Percentiles rank a stretch among this genome's conserved stretches.
These are phyloP conservation scores for Diadegma fenestrale DNA, from an alignment of 2,888 invertebrate species.

Conservation along the genomic window DNA sequence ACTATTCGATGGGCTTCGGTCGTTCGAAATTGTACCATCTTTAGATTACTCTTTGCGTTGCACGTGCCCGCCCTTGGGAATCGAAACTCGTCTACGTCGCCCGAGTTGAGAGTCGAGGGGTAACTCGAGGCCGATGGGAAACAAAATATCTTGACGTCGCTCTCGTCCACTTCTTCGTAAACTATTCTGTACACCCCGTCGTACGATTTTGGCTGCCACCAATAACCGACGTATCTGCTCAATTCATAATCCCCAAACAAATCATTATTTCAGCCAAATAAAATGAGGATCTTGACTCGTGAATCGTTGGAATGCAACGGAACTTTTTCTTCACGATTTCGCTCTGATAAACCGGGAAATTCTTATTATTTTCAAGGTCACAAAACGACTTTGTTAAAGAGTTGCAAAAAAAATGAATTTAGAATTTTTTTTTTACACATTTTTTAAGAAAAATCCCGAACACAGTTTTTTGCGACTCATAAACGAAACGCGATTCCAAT, in stretches of 20 bases:
- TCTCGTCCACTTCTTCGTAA: constrained; percentile 95
- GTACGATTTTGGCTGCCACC: constrained; percentile 96
- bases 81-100: constrained; percentile 94
- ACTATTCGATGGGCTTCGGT: constrained; percentile 89
- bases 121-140: constrained; percentile 88
- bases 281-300: not conserved
- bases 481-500: too few relatives aligned
- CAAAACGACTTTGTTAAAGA: too few relatives aligned
- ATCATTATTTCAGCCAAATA: not conserved
- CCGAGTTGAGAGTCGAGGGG: constrained; percentile 90
- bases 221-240: constrained; percentile 94
- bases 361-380: not conserved
- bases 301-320: not conserved
- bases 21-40: constrained; percentile 93
- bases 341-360: not conserved
- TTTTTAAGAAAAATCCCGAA: too few relatives aligned
- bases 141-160: constrained; percentile 95
- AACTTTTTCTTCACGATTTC: not conserved
- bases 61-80: constrained; percentile 95
- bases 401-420: too few relatives aligned
- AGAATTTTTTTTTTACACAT: too few relatives aligned
- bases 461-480: too few relatives aligned
- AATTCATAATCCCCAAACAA: not conserved
- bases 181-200: constrained; percentile 93
- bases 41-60: constrained; percentile 95